Base-by-base conservation (phyloP, 2,113 vertebrate genomes). In the Bucco capensis region DNA sequence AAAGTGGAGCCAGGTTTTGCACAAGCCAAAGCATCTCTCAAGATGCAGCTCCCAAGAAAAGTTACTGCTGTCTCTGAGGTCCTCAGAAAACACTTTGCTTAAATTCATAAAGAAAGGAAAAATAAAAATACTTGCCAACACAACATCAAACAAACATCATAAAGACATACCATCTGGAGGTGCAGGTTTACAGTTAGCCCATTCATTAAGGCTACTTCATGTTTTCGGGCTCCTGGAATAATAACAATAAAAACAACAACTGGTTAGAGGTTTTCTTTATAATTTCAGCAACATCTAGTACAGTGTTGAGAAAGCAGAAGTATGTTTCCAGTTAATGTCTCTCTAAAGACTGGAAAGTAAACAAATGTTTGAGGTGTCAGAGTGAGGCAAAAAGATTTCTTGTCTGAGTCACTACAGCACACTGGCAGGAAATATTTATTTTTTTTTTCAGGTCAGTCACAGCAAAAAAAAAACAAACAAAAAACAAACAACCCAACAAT, bases 161-260 rank as follows among this genome's bases (percentile, higher is more conserved):
- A 66, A 93, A 69, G 54, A 91, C 97, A 96, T 97, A 99, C 99
- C 98, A 99, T 88, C 24, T 97, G 96, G 60, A 99, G 98, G 95
- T 99, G 99, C 82, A 99, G 96, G 97, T 99, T 99, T 53, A 99
- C 98, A 8, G 98, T 99, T 92, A 99, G 96, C 19, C 98, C 98
- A 14, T 99, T 99, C 98, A 99, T 99, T 97, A 99, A 93, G 7
- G 94, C 98, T 93, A 98, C 93, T 96, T 98, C 98, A 67, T 97
- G 96, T 54, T 92, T 96, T 81, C 89, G 96, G 50, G 98, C 98
- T 62, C 98, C 98, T 98, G 94, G 67, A 97, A 97, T 54, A 93
- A 94, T 49, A 53, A 83, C 22, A 85, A 38, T 8, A 35, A 35
- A 11, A 70, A 77, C 56, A 82, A 60, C 30, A 74, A 31, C 4